Conservation (phyloP, 2,113 vertebrate genomes). For the Emydocephalus ijimae region DNA sequence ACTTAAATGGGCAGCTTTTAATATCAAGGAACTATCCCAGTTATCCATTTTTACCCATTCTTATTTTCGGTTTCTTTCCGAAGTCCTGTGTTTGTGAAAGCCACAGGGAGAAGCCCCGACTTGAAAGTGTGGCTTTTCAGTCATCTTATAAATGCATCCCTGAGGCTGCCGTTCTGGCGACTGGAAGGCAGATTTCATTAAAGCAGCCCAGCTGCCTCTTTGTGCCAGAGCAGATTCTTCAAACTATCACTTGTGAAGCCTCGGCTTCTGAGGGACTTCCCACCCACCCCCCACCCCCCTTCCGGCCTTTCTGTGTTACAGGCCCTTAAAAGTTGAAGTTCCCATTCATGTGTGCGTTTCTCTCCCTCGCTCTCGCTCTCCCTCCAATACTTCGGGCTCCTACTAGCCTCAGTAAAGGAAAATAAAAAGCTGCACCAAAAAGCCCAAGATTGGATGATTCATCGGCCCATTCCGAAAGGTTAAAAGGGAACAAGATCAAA, state of each 20-base stretch:
- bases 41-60: slow-evolving; percentile 64
- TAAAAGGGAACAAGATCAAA: slow-evolving; percentile 68
- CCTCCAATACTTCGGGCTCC: slow-evolving; percentile 55
- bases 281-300: neutral
- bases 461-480: slow-evolving; percentile 50
- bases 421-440: slow-evolving; percentile 56
- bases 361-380: slow-evolving; percentile 21
- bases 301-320: slow-evolving; percentile 60
- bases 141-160: slow-evolving; percentile 70
- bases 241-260: slow-evolving; percentile 70
- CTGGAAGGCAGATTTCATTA: slow-evolving; percentile 76
- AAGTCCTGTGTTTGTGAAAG: slow-evolving; percentile 65
- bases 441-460: slow-evolving; percentile 56
- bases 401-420: slow-evolving; percentile 45
- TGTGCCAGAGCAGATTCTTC: slow-evolving; percentile 69
- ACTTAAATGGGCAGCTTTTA: slow-evolving; percentile 43
- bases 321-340: slow-evolving; percentile 72
- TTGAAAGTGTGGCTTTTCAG: slow-evolving; percentile 71
- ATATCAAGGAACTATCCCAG: slow-evolving; percentile 63
- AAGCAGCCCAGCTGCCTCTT: slow-evolving; percentile 75
- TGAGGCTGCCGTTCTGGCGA: slow-evolving; percentile 67
- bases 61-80: slow-evolving; percentile 64
- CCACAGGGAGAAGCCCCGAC: slow-evolving; percentile 65
- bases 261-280: slow-evolving; percentile 59
- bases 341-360: slow-evolving; percentile 63